Conservation (phyloP, 2,888 invertebrate genomes). For the Vanessa cardui region DNA sequence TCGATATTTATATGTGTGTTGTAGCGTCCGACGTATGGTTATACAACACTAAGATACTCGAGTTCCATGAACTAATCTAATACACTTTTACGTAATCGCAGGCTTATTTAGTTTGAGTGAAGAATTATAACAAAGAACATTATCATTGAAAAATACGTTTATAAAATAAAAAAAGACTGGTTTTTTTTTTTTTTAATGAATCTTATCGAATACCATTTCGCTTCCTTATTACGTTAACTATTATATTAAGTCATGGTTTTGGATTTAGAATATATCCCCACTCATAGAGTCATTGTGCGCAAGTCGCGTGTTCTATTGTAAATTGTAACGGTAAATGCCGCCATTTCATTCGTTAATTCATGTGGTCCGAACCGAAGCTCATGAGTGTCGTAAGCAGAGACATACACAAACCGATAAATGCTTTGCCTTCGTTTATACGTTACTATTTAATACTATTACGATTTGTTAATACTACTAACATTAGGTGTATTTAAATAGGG, state of each 20-base stretch:
- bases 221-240: not conserved
- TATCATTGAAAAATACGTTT: too few species aligned
- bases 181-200: not conserved
- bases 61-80: not conserved
- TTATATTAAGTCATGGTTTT: constrained; percentile 15
- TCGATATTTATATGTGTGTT: not conserved
- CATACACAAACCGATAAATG: not conserved
- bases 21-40: not conserved
- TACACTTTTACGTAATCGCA: not conserved
- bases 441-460: not conserved
- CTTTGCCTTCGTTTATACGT: not conserved
- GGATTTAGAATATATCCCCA: constrained; percentile 22
- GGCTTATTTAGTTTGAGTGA: not conserved
- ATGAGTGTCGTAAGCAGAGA: constrained; percentile 19
- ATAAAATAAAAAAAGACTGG: too few species aligned
- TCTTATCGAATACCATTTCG: too few species aligned
- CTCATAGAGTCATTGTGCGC: constrained; percentile 58
- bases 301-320: constrained; percentile 62
- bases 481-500: not conserved
- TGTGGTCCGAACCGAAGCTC: constrained; percentile 47
- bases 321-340: constrained; percentile 69
- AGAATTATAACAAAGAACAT: constrained; percentile 1
- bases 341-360: constrained; percentile 77
- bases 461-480: not conserved
- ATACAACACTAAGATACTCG: not conserved